Base-by-base conservation (phyloP, 2,113 vertebrate species). In the Hippocampus zosterae region DNA sequence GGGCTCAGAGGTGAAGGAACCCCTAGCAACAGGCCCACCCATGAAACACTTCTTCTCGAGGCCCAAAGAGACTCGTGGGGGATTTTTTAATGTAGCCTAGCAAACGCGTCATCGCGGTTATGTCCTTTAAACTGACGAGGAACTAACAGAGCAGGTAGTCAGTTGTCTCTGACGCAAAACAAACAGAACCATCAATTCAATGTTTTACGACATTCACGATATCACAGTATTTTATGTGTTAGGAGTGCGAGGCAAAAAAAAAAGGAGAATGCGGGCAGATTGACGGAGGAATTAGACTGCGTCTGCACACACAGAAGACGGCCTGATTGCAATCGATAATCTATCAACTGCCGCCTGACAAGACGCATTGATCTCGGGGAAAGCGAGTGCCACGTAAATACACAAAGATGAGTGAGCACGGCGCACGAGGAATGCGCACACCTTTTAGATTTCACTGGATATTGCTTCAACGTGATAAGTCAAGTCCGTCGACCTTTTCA, bases 251-350 rank as follows among this genome's bases (percentile, higher is more conserved):
- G 61, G 8, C 3, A 44, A 3, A 21, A 53, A 56, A 53, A 56
- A 29, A 70, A 69, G 59, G 69, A 76, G 67, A 12, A 9, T 27
- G 64, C 2, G 2, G 12, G 40, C 56, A 68, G 81, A 83, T 77
- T 85, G 84, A 82, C 86, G 77, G 77, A 83, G n/a, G 62, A 82
- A 86, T 85, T 88, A 86, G 79, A 76, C 75, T 72, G 68, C 75
- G 79, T 77, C 81, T 80, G 74, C 74, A 74, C 59, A 78, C 72
- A 84, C 70, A 80, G 73, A 85, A 37, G 74, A 84, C 82, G 69
- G 75, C 55, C 80, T 82, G 79, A 84, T 85, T 83, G 81, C 73
- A 82, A 86, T 88, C 81, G 79, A 88, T 88, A 85, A 86, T 86
- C 84, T 74, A 85, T 88, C 83, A 86, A 77, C 77, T 69, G 65